Base-by-base conservation (phyloP, 2,888 invertebrate genomes). In the Nudaria mundana region DNA sequence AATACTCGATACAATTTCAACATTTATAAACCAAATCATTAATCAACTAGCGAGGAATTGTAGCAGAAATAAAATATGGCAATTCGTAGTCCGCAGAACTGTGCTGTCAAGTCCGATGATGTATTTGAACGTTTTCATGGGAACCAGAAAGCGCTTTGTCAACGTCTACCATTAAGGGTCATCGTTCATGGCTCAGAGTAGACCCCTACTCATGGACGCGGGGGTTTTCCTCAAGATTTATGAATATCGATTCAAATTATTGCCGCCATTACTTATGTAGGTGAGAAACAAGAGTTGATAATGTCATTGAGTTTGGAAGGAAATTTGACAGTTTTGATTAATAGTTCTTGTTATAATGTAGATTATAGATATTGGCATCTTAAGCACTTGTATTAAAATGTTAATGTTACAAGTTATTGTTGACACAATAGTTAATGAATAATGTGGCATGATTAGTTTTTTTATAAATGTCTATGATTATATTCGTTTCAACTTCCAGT, bases 121-220 rank as follows among this genome's bases (percentile, higher is more conserved):
- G 87, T 85, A 88, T 87, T 83, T 81, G 86, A 86, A 71, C 86
- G 86, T 85, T 87, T 87, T 85, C 86, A 84, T 79, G 81, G 76
- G 72, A 74, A 74, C 74, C 75, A 73, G 68, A 61, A 63, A 66
- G 73, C 81, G 83, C 84, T 87, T 86, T 87, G 86, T 87, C 87
- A 88, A 87, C 76, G 87, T 88, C 84, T 68, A 61, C 68, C 70
- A 73, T 76, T 80, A 79, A 67, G 74, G 82, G 80, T 84, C 85
- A 86, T 87, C 82, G 81, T 79, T 87, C 85, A 86, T 75, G 52
- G 67, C 60, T 41, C 40, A 30, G 33, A 39, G 18, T 34, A 40
- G 51, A 53, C 59, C 52, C 52, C 52, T 53, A 56, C 48, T 56
- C 45, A 48, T 44, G 55, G 55, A 58, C 48, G 52, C 56, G 56